Percentiles rank a stretch among this genome's conserved stretches.
Evolutionary conservation across 2,888 invertebrate genomes (phyloP).

Genomic region (Physocephala rufipes): DNA sequence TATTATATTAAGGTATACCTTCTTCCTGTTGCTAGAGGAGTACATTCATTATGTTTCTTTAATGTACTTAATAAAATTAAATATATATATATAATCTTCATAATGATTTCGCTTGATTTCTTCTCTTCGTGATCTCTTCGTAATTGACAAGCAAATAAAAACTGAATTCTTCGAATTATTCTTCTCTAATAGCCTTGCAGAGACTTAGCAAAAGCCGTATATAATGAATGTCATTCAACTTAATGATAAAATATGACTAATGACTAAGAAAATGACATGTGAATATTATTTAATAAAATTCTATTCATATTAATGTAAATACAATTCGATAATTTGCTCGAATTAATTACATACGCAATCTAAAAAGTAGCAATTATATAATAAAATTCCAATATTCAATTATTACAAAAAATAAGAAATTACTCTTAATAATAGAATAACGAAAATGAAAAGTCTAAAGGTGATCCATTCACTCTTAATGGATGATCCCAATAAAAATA

Average conservation of each 20-base stretch:
- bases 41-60: too few relatives aligned
- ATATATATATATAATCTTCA: too few relatives aligned
- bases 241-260: not conserved
- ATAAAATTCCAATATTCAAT: not conserved
- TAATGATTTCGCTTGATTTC: too few relatives aligned
- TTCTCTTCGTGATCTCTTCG: too few relatives aligned
- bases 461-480: constrained; percentile 2
- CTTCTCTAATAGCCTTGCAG: too few relatives aligned
- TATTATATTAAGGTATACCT: too few relatives aligned
- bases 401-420: not conserved
- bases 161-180: not conserved
- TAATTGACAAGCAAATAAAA: not conserved
- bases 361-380: constrained; percentile 6
- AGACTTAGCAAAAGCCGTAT: too few relatives aligned
- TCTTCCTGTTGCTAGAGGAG: too few relatives aligned
- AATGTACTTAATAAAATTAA: too few relatives aligned
- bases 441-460: not conserved
- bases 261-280: constrained; percentile 19
- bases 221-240: not conserved
- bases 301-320: not conserved
- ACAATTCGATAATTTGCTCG: not conserved
- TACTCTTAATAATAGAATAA: not conserved
- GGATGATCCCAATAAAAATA: not conserved
- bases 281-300: not conserved
- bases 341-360: constrained; percentile 10